Base-by-base conservation (phyloP, 2,113 vertebrate species). In the Salvelinus sp. region DNA sequence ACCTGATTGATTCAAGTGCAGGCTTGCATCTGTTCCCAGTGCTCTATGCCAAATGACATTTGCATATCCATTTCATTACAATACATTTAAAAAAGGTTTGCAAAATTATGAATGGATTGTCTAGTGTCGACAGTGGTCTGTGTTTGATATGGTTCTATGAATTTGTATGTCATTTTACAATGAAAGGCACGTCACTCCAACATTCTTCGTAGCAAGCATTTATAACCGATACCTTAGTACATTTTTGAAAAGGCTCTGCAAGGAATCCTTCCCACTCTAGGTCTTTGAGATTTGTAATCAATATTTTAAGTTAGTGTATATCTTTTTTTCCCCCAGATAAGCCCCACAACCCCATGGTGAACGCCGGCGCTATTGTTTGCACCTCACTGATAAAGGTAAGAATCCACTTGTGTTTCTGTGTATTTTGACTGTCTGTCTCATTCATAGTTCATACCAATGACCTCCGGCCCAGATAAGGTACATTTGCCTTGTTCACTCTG, bases 351-450 rank as follows among this genome's bases (percentile, higher is more conserved):
- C 65, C 98, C 79, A 99, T 99, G 98, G 97, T 99, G 92, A 99
- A 99, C 77, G 98, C 98, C 80, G 98, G 98, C 69, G 97, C 98
- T 73, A 99, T 99, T 82, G 98, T 99, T 86, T 91, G 98, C 69
- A 98, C 96, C 1, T 99, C 98, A 75, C 93, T 99, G 87, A 98
- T 99, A 90, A 96, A 99, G 98, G 98, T 99, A 96, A 96, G 92
- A 13, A 73, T 4, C 65, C 64, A 65, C 50, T 54, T 54, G 50
- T 76, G 44, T 71, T 33, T 0, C 10, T 38, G 44, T 69, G 44
- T 60, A 22, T 7, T 38, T 44, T 70, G 0, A 72, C 47, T 86
- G 48, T 82, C 18, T 18, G 1, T 14, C 38, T 44, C 33, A 30
- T 73, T 58, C 78, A 70, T 63, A 6, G 13, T n/a, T 50, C 13